Evolutionary conservation across 2,113 vertebrate genomes (phyloP).

Genomic region (Mesocricetus auratus): DNA sequence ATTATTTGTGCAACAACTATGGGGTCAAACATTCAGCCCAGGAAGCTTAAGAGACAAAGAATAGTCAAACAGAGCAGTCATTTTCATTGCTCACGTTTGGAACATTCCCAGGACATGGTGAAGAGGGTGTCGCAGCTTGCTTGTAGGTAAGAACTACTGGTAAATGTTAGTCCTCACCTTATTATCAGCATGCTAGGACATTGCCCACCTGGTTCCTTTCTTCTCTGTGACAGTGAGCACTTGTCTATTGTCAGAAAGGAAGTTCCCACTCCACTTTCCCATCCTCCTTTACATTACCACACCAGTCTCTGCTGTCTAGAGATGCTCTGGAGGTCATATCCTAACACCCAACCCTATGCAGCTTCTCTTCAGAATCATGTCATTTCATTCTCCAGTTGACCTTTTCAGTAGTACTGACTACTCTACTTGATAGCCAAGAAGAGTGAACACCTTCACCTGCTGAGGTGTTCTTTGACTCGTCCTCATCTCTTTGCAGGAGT

Average conservation of each 20-base stretch:
- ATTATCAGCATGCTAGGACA: neutral
- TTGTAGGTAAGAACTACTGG: neutral
- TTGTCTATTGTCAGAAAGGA: neutral
- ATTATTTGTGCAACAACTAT: too few relatives aligned
- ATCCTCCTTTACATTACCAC: neutral
- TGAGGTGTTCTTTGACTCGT: constrained; percentile 23
- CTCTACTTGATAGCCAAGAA: neutral
- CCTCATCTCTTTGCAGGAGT: neutral
- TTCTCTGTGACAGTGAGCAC: neutral
- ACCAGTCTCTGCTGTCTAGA: neutral
- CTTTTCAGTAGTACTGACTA: neutral
- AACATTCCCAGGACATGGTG: neutral
- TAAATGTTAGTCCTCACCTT: neutral
- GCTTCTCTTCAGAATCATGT: neutral
- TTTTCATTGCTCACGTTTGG: neutral
- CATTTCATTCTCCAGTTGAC: neutral
- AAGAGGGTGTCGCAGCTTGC: neutral
- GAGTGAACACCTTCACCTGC: neutral
- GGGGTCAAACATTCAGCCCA: neutral
- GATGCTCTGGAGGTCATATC: neutral
- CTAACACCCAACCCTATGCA: neutral
- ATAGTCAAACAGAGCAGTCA: neutral
- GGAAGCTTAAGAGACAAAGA: neutral
- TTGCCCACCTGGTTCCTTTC: neutral
- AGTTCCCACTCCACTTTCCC: neutral